phyloP scores from a whole-genome alignment of 1,140 invertebrate genomes.

The Helicoverpa armigera region DNA sequence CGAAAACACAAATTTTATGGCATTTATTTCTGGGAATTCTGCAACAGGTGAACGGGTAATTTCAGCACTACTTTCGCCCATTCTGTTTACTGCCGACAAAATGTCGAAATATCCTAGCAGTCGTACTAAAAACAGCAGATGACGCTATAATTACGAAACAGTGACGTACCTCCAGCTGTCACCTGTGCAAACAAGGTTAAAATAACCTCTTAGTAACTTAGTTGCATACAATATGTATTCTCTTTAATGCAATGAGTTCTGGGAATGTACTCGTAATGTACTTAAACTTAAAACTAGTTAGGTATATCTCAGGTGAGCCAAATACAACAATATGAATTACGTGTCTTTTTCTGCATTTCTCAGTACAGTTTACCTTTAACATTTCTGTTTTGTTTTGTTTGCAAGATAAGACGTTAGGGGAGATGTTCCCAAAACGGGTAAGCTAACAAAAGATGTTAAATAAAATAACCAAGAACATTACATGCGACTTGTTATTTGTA shows the following conservation, averaged over 20 bases:
- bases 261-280: not conserved
- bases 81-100: not conserved
- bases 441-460: too few relatives aligned
- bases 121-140: conserved; percentile 4
- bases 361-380: too few relatives aligned
- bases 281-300: not conserved
- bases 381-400: too few relatives aligned
- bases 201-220: conserved; percentile 23
- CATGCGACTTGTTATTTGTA: too few relatives aligned
- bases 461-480: too few relatives aligned
- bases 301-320: not conserved
- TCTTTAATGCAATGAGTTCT: not conserved
- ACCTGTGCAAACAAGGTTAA: conserved; percentile 22
- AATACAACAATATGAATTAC: conserved; percentile 11
- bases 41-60: not conserved
- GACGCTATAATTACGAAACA: conserved; percentile 24
- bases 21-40: not conserved
- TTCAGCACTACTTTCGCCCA: not conserved
- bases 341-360: not conserved
- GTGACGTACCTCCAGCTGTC: conserved; percentile 5
- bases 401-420: too few relatives aligned
- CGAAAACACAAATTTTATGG: not conserved
- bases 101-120: conserved; percentile 4
- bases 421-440: too few relatives aligned
- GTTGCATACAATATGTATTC: not conserved